Evolutionary conservation across 2,113 vertebrate species (phyloP), one percentile per base, ranked within the genome.

Genomic region (Cyrtonyx montezumae): DNA sequence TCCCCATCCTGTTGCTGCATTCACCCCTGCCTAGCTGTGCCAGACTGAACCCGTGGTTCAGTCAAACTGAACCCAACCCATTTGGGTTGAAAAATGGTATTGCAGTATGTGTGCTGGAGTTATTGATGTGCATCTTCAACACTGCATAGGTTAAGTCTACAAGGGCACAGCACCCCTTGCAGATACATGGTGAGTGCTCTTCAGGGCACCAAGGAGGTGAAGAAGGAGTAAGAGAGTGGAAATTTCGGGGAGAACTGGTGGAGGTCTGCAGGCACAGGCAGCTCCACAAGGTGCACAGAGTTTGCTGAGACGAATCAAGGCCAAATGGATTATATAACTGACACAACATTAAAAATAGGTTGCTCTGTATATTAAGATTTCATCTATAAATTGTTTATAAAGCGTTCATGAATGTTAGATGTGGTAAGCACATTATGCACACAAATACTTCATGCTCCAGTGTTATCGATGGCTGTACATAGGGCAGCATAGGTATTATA

Each of bases 381-480:
- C 65, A 75, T 95, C 80, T 93, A 92, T 96, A 61, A 94, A 93
- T 93, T 92, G 91, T 95, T 95, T 94, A 91, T 94, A 92, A 77
- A 95, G 87, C 46, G 46, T 85, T 94, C 84, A 88, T 95, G 71
- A 95, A 94, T 84, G 76, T 92, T 95, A 22, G 79, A 91, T 94
- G 91, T 43, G 45, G 71, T 77, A 77, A 92, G 93, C 89, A 91
- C 23, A 21, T 91, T 95, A 48, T 19, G 79, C 89, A 78, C 68
- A 63, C 13, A 8, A 80, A 78, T 70, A 48, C 79, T 91, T 75
- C 46, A 48, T 92, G 89, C 71, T 78, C 76, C 56, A 30, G 3
- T 36, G 0, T 86, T 90, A 93, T 95, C 11, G 9, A 91, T 88
- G 95, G 79, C 90, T 12, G 10, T 73, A 61, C 21, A 43, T 81